A percentile compares a stretch with the other conserved stretches of the same genome.
Conservation (phyloP, 2,888 invertebrate species). For the Orthonevra nobilis region DNA sequence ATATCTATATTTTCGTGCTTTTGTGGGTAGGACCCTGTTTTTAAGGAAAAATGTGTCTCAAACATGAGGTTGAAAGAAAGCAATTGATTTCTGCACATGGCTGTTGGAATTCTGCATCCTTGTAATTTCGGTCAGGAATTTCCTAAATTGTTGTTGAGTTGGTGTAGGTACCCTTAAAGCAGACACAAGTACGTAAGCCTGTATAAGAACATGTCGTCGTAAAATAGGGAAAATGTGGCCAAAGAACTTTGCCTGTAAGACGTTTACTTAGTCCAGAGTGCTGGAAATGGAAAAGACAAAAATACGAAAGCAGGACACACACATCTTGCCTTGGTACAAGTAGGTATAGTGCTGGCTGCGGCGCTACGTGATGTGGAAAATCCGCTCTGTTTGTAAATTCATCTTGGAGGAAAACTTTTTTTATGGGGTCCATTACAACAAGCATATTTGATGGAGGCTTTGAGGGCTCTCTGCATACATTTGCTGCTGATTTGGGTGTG, state of each 20-base stretch:
- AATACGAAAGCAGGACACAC: slow-evolving; percentile 25
- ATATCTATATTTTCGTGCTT: background rate
- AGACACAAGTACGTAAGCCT: background rate
- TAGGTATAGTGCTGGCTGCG: too few relatives aligned
- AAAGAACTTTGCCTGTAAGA: slow-evolving; percentile 39
- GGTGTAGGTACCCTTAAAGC: background rate
- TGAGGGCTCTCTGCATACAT: slow-evolving; percentile 29
- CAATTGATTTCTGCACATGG: slow-evolving; percentile 36
- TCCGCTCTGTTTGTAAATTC: slow-evolving; percentile 56
- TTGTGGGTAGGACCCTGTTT: background rate
- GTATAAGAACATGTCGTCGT: slow-evolving; percentile 27
- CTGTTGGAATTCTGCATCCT: slow-evolving; percentile 34
- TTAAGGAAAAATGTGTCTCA: slow-evolving; percentile 26
- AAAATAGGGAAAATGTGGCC: slow-evolving; percentile 20
- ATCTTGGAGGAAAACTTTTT: slow-evolving; percentile 64
- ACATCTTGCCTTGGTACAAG: slow-evolving; percentile 38
- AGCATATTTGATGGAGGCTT: slow-evolving; percentile 35
- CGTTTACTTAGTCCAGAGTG: slow-evolving; percentile 1
- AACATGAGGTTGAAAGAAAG: slow-evolving; percentile 30
- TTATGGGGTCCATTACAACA: slow-evolving; percentile 57
- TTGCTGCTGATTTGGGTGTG: slow-evolving; percentile 25
- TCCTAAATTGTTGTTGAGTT: slow-evolving; percentile 38
- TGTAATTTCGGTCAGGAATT: slow-evolving; percentile 38
- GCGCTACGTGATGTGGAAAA: slow-evolving; percentile 51
- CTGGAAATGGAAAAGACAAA: background rate